These are phyloP conservation scores for Pseudeuparius sepicola DNA, from an alignment of 2,888 invertebrate genomes.

Conservation along the genomic window DNA sequence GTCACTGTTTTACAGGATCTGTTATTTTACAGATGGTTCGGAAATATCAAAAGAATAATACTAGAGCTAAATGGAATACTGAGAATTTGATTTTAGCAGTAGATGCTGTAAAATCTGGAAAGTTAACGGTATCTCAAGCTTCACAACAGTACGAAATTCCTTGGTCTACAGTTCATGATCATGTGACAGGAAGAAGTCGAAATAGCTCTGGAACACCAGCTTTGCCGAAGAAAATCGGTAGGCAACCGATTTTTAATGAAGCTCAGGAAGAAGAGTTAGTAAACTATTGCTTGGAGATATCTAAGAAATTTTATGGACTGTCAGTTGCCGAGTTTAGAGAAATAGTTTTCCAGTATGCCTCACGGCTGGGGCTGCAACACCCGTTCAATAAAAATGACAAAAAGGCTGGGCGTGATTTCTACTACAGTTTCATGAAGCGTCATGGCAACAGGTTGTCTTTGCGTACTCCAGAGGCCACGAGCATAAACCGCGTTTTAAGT, in stretches of 20 bases:
- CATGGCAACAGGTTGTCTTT: constrained; percentile 1
- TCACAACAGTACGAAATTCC: constrained; percentile 8
- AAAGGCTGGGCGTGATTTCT: constrained; percentile 5
- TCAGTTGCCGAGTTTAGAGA: too few species aligned
- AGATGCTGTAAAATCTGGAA: too few species aligned
- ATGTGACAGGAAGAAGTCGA: constrained; percentile 1
- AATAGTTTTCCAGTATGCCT: constrained; percentile 6
- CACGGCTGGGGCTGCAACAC: not conserved
- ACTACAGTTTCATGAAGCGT: constrained; percentile 4
- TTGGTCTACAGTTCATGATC: constrained; percentile 4
- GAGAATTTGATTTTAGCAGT: too few species aligned
- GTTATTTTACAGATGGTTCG: too few species aligned
- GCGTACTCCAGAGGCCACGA: too few species aligned
- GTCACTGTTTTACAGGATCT: too few species aligned
- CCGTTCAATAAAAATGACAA: constrained; percentile 3
- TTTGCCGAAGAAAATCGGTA: not conserved
- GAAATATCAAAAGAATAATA: too few species aligned
- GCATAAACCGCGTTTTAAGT: constrained; percentile 5
- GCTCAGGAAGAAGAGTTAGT: constrained; percentile 5
- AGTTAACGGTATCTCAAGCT: too few species aligned
- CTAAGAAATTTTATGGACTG: constrained; percentile 2
- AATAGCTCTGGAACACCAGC: constrained; percentile 4
- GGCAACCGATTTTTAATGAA: constrained; percentile 4
- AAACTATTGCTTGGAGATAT: constrained; percentile 7
- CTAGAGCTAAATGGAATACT: too few species aligned